Conservation (phyloP, 2,113 vertebrate species). For the Cyphomyrus discorhynchus region DNA sequence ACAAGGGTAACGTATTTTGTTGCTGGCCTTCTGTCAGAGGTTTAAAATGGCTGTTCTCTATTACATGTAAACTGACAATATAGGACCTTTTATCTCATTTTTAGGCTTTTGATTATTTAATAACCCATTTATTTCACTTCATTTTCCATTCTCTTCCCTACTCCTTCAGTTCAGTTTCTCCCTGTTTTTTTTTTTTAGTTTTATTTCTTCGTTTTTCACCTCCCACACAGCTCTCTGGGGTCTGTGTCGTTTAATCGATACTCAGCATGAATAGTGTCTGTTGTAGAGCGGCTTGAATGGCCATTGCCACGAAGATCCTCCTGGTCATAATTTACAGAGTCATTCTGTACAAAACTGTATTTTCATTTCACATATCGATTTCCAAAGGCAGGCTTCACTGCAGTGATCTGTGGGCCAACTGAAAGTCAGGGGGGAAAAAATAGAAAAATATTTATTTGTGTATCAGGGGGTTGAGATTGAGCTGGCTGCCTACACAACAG, state of each 20-base stretch:
- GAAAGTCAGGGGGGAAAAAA: neutral
- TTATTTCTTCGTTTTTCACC: neutral
- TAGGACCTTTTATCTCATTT: neutral
- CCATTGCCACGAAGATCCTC: neutral
- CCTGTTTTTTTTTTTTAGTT: neutral
- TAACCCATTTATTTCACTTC: neutral
- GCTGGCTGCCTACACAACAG: neutral
- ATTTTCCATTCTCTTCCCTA: neutral
- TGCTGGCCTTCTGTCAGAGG: neutral
- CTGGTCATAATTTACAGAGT: constrained; percentile 2
- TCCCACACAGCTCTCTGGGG: neutral
- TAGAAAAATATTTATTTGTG: neutral
- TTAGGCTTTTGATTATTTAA: neutral
- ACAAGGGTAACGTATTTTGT: neutral
- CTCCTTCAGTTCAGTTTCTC: neutral
- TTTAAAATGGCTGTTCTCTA: neutral
- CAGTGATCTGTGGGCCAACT: neutral
- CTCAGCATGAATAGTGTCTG: neutral
- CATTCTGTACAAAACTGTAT: constrained; percentile 1
- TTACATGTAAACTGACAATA: neutral
- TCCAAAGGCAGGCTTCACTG: neutral
- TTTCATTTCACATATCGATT: constrained; percentile 10
- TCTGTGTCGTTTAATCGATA: neutral
- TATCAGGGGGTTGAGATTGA: neutral
- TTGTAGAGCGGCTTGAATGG: neutral